Evolutionary conservation across 2,888 invertebrate species (phyloP).

Genomic region (Campoplex capitator): DNA sequence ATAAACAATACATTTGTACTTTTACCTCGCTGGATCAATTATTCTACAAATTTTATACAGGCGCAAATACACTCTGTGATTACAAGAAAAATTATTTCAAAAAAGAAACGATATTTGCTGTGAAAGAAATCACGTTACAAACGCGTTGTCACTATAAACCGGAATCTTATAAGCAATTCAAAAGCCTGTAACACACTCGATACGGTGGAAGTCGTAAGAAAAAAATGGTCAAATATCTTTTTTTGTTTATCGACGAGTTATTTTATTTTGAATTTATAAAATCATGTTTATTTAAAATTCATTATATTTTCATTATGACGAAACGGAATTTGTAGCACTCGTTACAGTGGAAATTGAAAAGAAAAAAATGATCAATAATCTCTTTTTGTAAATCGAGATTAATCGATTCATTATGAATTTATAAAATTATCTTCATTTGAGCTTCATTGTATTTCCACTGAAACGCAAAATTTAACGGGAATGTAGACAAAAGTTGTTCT

Average conservation of each 20-base stretch:
- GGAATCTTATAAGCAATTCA: slow-evolving; percentile 3
- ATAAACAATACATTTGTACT: slow-evolving; percentile 51
- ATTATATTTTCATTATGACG: not conserved
- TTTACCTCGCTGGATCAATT: slow-evolving; percentile 19
- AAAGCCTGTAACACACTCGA: not conserved
- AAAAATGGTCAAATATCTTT: not conserved
- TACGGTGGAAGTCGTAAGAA: not conserved
- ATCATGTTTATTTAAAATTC: not conserved
- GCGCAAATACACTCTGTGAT: not conserved
- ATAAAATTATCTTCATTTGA: not conserved
- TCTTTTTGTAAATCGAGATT: not conserved
- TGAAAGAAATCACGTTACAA: slow-evolving; percentile 16
- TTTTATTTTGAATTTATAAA: not conserved
- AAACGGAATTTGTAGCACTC: too few relatives aligned
- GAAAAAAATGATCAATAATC: not conserved
- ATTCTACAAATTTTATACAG: slow-evolving; percentile 44
- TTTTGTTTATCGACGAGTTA: not conserved
- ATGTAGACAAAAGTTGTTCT: not conserved
- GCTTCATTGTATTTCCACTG: not conserved
- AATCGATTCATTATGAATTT: not conserved
- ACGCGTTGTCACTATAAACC: slow-evolving; percentile 5
- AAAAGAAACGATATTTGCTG: not conserved
- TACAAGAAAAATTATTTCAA: slow-evolving; percentile 11
- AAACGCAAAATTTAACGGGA: not conserved
- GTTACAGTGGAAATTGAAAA: slow-evolving; percentile 9